Base-by-base conservation (phyloP, 2,888 invertebrate genomes). In the Rotaria macrura region DNA sequence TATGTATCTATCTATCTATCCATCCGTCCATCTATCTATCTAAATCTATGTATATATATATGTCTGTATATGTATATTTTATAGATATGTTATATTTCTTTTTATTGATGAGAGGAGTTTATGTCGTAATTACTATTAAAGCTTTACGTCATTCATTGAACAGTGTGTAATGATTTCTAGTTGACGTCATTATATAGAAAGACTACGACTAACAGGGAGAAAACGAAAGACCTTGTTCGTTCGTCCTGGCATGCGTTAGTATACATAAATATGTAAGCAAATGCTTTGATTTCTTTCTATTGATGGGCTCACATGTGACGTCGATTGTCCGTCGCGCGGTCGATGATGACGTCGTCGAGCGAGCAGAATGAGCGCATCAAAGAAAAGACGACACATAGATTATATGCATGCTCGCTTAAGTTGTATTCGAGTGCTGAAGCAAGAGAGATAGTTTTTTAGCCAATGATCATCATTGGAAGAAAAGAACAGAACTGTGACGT, bases 401-500 rank as follows among this genome's bases (percentile, higher is more conserved):
- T 65, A 65, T 65, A 65, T 29, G 17, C 65, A 29, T 14, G 65
- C 29, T 12, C 34, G 65, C 65, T 65, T 65, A 65, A 17, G 3
- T 29, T 65, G 34, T 65, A 65, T 65, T 65, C 65, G 65, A 65
- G 14, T 65, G 14, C 34, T 65, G 65, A 29, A 65, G 29, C 29
- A 65, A 65, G 65, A 65, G 65, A 65, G 29, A 65, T n/a, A 34
- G 29, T 65, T 65, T 57, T 65, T 65, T 65, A 65, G 65, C 65
- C 65, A 65, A 65, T 65, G n/a, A 65, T 65, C 34, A 65, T 65
- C 65, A 65, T 65, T 65, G 65, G 17, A 65, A 65, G 65, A 65
- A 65, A 29, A 65, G 65, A 65, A 65, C 65, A 65, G 65, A 65
- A 65, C 65, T 65, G 34, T 65, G 65, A 65, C 65, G 65, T 65